phyloP scores from a whole-genome alignment of 2,888 invertebrate species.

The Pimpla rufipes region DNA sequence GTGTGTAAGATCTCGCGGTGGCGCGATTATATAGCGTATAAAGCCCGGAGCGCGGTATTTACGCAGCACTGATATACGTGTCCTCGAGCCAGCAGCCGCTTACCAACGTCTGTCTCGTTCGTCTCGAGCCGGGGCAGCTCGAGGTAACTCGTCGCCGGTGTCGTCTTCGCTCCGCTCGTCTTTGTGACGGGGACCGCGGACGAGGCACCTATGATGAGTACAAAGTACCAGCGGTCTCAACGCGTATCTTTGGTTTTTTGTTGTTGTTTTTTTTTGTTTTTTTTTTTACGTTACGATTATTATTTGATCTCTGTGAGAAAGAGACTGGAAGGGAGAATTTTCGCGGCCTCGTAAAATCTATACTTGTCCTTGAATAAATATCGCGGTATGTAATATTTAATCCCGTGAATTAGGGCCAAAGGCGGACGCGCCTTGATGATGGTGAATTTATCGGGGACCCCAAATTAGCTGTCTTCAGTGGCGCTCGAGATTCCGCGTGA shows the following conservation, averaged over 20 bases:
- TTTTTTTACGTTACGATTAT: constrained; percentile 46
- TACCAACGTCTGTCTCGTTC: constrained; percentile 44
- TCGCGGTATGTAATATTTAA: constrained; percentile 18
- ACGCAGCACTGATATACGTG: constrained; percentile 63
- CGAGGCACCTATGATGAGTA: constrained; percentile 66
- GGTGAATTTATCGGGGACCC: constrained; percentile 24
- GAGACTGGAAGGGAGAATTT: constrained; percentile 39
- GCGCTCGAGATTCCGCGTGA: background rate
- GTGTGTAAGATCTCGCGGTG: constrained; percentile 54
- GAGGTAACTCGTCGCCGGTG: constrained; percentile 17
- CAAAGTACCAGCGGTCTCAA: constrained; percentile 61
- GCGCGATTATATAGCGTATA: constrained; percentile 42
- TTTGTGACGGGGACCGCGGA: constrained; percentile 54
- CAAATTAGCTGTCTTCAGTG: constrained; percentile 30
- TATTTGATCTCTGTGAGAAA: constrained; percentile 49
- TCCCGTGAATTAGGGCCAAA: constrained; percentile 35
- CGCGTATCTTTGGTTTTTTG: constrained; percentile 23
- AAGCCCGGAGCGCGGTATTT: constrained; percentile 46
- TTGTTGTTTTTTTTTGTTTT: constrained; percentile 17
- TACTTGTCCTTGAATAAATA: constrained; percentile 57
- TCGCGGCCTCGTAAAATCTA: constrained; percentile 50
- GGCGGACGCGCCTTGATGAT: background rate
- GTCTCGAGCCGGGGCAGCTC: constrained; percentile 27
- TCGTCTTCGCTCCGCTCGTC: constrained; percentile 9
- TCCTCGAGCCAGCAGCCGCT: constrained; percentile 18